Base-by-base conservation (phyloP, 2,113 vertebrate species). In the Pampusana beccarii region DNA sequence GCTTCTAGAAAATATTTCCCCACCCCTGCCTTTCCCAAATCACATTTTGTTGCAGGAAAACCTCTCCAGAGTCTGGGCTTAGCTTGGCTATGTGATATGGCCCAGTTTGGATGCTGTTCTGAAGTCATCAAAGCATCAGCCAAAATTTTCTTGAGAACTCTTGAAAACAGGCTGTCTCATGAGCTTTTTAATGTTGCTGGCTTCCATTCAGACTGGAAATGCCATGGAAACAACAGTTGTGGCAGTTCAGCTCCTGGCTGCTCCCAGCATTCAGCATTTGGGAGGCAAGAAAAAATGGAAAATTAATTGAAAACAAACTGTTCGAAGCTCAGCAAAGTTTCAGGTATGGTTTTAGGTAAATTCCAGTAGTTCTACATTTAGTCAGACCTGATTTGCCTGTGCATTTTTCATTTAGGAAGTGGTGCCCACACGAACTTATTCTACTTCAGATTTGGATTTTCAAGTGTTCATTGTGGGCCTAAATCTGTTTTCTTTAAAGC, bases 161-260 rank as follows among this genome's bases (percentile, higher is more conserved):
- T 70, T 72, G 88, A 89, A 94, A 96, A 78, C 80, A 94, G 80
- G n/a, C 72, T 81, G 93, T 94, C 91, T 95, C 88, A 26, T 93
- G 90, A 93, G 91, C 89, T 89, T 94, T 92, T 79, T 65, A 87
- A 86, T 72, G 73, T 66, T 94, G 89, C 80, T 96, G 96, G 92
- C 95, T 97, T 93, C 93, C 72, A 86, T 15, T 70, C 82, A 93
- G 93, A 33, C 80, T 96, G 93, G 86, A 92, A 96, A 92, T 94
- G 88, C 91, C 90, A 96, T 94, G 96, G 93, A 96, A 97, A 97
- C 93, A 93, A 81, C 80, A 65, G 17, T 92, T 87, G 69, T 80
- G 88, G 58, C 88, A 87, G 91, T 86, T 80, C 86, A 65, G 87
- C 72, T 93, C 72, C 71, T 34, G 70, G 79, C 75, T 93, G 81